Conservation (phyloP, 2,797 vertebrate species). For the Aselliscus stoliczkanus region DNA sequence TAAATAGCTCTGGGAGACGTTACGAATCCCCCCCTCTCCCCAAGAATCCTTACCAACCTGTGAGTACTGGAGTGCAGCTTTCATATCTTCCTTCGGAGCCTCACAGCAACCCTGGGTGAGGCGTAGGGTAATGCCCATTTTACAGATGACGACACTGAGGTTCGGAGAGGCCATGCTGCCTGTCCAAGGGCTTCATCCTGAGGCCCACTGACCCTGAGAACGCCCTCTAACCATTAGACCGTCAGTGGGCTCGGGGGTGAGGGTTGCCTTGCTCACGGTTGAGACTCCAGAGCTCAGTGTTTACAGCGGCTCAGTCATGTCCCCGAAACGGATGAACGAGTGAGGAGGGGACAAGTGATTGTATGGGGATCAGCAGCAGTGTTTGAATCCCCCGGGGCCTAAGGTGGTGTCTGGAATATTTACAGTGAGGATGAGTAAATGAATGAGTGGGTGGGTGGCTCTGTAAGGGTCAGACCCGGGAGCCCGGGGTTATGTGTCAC, state of each 20-base stretch:
- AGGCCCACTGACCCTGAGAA: background rate
- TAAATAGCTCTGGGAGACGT: slow-evolving; percentile 15
- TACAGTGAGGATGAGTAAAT: background rate
- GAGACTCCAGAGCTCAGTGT: background rate
- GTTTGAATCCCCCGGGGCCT: accelerated
- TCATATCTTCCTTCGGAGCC: background rate
- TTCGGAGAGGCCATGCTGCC: background rate
- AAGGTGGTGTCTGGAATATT: background rate
- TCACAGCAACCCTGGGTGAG: background rate
- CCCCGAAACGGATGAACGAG: background rate
- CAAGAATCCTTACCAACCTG: background rate
- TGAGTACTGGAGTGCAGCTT: background rate
- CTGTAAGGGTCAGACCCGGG: background rate
- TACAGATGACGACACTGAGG: background rate
- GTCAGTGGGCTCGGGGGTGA: background rate
- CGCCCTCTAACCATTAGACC: background rate
- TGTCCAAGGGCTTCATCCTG: background rate
- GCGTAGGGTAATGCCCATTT: background rate
- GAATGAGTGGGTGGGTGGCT: background rate
- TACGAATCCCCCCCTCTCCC: background rate
- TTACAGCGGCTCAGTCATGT: no score
- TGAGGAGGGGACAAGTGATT: accelerated
- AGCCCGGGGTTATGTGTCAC: accelerated
- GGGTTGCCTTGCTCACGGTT: background rate
- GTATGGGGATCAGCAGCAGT: no score